Evolutionary conservation across 2,888 invertebrate genomes (phyloP).

Genomic region (Myathropa florea): DNA sequence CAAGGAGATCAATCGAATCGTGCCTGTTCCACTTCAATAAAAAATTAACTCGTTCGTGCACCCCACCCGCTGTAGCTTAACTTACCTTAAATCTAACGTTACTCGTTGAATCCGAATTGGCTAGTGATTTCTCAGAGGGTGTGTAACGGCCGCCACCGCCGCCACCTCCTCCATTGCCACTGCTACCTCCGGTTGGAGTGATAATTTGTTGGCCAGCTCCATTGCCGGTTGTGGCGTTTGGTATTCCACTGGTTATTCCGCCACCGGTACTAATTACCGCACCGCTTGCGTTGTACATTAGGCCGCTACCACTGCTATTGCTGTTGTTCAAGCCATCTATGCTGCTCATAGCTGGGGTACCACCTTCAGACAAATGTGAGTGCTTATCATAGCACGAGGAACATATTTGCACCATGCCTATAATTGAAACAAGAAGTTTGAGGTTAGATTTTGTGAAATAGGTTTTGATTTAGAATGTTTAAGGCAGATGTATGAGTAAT

Average conservation of each 20-base stretch:
- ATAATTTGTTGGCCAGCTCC: conserved; percentile 44
- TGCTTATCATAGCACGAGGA: conserved; percentile 91
- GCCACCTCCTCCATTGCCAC: conserved; percentile 12
- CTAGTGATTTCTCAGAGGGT: conserved; percentile 79
- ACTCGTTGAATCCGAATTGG: conserved; percentile 79
- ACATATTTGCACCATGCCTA: conserved; percentile 92
- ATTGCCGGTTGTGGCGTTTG: conserved; percentile 73
- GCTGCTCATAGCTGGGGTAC: conserved; percentile 74
- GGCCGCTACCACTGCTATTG: conserved; percentile 66
- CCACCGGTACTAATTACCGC: conserved; percentile 50
- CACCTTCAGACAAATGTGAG: conserved; percentile 81
- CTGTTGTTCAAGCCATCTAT: conserved; percentile 71
- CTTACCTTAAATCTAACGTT: conserved; percentile 80
- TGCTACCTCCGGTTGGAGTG: conserved; percentile 40
- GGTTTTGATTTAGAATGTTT: too few species aligned
- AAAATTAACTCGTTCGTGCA: background rate
- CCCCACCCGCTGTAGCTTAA: background rate
- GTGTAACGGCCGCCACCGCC: conserved; percentile 76
- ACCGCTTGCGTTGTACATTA: conserved; percentile 62
- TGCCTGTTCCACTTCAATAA: conserved; percentile 6
- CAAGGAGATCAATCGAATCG: background rate
- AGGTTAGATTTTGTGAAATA: background rate
- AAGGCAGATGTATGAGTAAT: too few species aligned
- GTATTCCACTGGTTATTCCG: conserved; percentile 71
- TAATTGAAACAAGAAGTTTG: conserved; percentile 49